phyloP scores from a whole-genome alignment of 2,888 invertebrate species.

The Zeuzera pyrina region DNA sequence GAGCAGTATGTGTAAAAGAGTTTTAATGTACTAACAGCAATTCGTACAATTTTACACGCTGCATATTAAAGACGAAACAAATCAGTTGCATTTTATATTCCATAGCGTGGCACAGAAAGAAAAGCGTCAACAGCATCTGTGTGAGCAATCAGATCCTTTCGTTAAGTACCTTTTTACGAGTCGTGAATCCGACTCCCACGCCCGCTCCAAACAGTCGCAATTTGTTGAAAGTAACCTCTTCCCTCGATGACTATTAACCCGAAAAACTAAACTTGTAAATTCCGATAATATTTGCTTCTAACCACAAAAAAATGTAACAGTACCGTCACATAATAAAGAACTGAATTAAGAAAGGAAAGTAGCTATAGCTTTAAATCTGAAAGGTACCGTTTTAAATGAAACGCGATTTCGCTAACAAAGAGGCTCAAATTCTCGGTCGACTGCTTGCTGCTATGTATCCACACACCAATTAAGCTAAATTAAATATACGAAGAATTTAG shows the following conservation, averaged over 20 bases:
- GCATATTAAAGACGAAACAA: slow-evolving; percentile 30
- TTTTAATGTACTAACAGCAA: too few relatives aligned
- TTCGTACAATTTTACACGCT: too few relatives aligned
- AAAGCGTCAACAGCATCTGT: slow-evolving; percentile 12
- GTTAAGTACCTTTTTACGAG: slow-evolving; percentile 17
- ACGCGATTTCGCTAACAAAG: slow-evolving; percentile 59
- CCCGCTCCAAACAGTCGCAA: slow-evolving; percentile 15
- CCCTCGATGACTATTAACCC: slow-evolving; percentile 1
- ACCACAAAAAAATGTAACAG: slow-evolving; percentile 5
- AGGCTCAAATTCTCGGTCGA: slow-evolving; percentile 63
- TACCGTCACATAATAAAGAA: slow-evolving; percentile 6
- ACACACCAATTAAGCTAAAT: slow-evolving; percentile 69
- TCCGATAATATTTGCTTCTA: slow-evolving; percentile 13
- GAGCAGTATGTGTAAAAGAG: too few relatives aligned
- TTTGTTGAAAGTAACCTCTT: slow-evolving; percentile 13
- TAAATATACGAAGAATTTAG: slow-evolving; percentile 72
- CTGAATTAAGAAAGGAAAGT: slow-evolving; percentile 3
- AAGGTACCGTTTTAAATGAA: slow-evolving; percentile 46
- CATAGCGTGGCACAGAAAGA: slow-evolving; percentile 4
- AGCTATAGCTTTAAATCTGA: slow-evolving; percentile 38
- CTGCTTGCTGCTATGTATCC: slow-evolving; percentile 56
- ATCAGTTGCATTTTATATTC: slow-evolving; percentile 9
- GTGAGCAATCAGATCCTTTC: slow-evolving; percentile 13
- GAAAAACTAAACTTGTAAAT: slow-evolving; percentile 11
- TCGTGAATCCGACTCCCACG: slow-evolving; percentile 18